Evolutionary conservation across 2,888 invertebrate genomes (phyloP).

Genomic region (Drosophila rubida): DNA sequence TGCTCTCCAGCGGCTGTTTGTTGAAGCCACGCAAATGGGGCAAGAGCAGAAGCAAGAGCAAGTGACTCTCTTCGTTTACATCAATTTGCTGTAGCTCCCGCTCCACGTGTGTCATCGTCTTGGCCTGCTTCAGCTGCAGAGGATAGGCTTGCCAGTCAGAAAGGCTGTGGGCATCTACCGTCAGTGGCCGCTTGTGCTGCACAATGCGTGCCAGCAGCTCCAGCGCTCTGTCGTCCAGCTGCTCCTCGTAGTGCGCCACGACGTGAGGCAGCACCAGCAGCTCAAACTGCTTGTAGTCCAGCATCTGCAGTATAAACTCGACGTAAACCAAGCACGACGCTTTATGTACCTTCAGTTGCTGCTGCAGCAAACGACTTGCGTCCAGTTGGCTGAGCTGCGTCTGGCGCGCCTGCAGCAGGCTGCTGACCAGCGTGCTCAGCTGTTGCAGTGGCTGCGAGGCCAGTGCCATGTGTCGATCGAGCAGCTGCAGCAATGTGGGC

Average conservation of each 20-base stretch:
- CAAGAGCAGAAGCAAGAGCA: constrained; percentile 72
- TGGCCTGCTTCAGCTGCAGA: constrained; percentile 86
- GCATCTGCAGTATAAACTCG: constrained; percentile 88
- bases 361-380: constrained; percentile 89
- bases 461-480: constrained; percentile 50
- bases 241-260: constrained; percentile 87
- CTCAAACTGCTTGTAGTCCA: constrained; percentile 89
- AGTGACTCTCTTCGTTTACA: constrained; percentile 83
- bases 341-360: constrained; percentile 86
- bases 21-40: constrained; percentile 80
- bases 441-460: constrained; percentile 36
- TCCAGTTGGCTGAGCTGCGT: constrained; percentile 90
- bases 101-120: constrained; percentile 64
- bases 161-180: constrained; percentile 87
- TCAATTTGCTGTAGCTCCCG: constrained; percentile 49
- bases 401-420: constrained; percentile 87
- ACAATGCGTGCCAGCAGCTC: constrained; percentile 89
- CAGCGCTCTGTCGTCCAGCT: constrained; percentile 87
- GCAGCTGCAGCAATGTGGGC: constrained; percentile 85
- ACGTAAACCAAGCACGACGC: constrained; percentile 87
- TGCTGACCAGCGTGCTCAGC: constrained; percentile 85
- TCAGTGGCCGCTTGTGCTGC: constrained; percentile 88
- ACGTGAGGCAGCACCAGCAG: constrained; percentile 89
- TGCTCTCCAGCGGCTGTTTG: constrained; percentile 42
- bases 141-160: constrained; percentile 89